A percentile compares a stretch with the other conserved stretches of the same genome.
phyloP scores from a whole-genome alignment of 2,797 vertebrate genomes.

The Anabas testudineus region DNA sequence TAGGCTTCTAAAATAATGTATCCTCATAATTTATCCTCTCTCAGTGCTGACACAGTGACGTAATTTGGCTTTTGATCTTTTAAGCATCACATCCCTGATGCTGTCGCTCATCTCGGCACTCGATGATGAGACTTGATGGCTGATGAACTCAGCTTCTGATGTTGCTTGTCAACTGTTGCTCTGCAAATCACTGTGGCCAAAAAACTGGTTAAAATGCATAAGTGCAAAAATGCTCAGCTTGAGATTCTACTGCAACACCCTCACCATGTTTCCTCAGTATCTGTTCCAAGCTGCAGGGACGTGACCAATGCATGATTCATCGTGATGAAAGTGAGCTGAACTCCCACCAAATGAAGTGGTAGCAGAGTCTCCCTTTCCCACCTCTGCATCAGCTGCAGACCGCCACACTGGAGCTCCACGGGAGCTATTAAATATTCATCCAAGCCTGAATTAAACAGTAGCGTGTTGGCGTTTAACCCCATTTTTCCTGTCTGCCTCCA shows the following conservation, averaged over 20 bases:
- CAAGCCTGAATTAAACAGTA: conserved; percentile 48
- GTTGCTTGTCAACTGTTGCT: neutral
- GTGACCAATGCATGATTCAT: conserved; percentile 47
- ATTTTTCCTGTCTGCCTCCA: neutral
- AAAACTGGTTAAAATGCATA: conserved; percentile 27
- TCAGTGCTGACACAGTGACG: conserved; percentile 32
- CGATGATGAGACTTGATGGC: neutral
- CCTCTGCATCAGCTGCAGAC: conserved; percentile 43
- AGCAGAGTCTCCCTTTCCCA: conserved; percentile 32
- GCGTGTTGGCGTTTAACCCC: conserved; percentile 13
- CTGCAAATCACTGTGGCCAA: neutral
- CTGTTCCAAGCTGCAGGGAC: conserved; percentile 28
- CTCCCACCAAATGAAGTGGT: conserved; percentile 33
- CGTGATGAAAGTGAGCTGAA: conserved; percentile 46
- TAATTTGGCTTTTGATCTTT: conserved; percentile 52
- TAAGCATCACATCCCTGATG: neutral
- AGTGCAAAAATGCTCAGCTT: neutral
- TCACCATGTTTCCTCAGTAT: conserved; percentile 1
- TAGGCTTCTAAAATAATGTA: conserved; percentile 45
- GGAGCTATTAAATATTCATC: conserved; percentile 60
- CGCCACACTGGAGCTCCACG: conserved; percentile 22
- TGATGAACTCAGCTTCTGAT: conserved; percentile 12
- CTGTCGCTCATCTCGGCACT: neutral
- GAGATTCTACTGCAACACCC: conserved; percentile 20
- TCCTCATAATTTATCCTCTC: conserved; percentile 53